A percentile compares a stretch with the other conserved stretches of the same genome.
Conservation (phyloP, 2,113 vertebrate genomes). For the Semnornis frantzii region DNA sequence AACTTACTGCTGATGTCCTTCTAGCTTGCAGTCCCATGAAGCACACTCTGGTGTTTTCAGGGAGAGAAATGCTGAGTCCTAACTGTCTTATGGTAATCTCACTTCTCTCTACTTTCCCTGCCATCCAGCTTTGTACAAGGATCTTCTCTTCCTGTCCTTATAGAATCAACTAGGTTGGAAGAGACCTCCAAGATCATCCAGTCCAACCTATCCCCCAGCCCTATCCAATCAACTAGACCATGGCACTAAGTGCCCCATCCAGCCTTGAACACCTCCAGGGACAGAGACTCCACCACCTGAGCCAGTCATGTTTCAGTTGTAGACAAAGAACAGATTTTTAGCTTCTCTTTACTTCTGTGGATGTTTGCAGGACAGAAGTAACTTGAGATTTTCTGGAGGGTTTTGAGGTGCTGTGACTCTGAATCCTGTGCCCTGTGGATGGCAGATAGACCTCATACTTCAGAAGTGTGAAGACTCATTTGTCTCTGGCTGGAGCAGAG, state of each 20-base stretch:
- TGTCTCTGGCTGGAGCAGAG: not conserved
- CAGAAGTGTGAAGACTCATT: not conserved
- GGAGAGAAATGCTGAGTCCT: not conserved
- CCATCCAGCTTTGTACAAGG: not conserved
- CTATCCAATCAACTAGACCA: no score
- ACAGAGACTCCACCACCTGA: not conserved
- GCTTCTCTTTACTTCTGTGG: not conserved
- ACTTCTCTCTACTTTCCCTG: not conserved
- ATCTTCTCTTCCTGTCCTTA: not conserved
- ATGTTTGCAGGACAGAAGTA: not conserved
- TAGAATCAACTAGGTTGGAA: no score
- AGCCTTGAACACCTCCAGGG: no score
- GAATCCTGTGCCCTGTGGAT: not conserved
- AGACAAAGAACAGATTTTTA: not conserved
- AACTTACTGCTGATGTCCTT: not conserved
- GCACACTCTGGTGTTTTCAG: no score
- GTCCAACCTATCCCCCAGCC: no score
- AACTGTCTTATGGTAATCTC: not conserved
- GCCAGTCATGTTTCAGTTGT: not conserved
- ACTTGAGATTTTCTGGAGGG: not conserved
- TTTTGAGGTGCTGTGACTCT: not conserved
- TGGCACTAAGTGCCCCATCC: no score
- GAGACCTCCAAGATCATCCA: no score
- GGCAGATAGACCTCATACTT: not conserved
- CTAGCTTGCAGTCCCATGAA: not conserved